phyloP scores from a whole-genome alignment of 2,113 vertebrate genomes.

The Setophaga petechia region DNA sequence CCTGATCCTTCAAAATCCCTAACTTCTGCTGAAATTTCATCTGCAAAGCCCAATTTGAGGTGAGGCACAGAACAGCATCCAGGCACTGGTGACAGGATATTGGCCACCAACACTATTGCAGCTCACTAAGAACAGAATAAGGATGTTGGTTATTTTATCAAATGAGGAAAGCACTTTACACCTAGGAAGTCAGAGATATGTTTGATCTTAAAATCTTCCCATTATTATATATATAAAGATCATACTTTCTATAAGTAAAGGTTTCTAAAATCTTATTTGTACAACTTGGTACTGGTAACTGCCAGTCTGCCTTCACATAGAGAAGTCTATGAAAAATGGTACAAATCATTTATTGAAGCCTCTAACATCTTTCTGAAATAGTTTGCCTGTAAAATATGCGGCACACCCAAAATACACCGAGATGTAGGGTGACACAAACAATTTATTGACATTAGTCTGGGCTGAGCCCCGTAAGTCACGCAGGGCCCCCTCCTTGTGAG shows the following conservation, averaged over 20 bases:
- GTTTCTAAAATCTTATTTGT: neutral
- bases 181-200: neutral
- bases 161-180: neutral
- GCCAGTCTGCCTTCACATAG: neutral
- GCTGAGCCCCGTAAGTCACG: slow-evolving; percentile 20
- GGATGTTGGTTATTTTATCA: neutral
- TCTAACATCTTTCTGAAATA: slow-evolving; percentile 4
- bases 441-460: slow-evolving; percentile 13
- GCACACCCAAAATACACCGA: neutral
- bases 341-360: neutral
- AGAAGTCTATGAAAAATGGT: neutral
- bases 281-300: neutral
- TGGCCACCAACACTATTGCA: neutral
- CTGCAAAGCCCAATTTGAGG: neutral
- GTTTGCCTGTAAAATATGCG: slow-evolving; percentile 27
- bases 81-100: accelerated
- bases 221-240: neutral
- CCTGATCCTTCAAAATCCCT: neutral
- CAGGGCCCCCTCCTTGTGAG: neutral
- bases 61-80: neutral
- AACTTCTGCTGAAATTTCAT: neutral
- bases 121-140: neutral
- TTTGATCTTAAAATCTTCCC: neutral
- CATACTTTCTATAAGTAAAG: neutral
- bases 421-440: neutral